Evolutionary conservation across 2,113 vertebrate species (phyloP).

Genomic region (Ciconia stormi): DNA sequence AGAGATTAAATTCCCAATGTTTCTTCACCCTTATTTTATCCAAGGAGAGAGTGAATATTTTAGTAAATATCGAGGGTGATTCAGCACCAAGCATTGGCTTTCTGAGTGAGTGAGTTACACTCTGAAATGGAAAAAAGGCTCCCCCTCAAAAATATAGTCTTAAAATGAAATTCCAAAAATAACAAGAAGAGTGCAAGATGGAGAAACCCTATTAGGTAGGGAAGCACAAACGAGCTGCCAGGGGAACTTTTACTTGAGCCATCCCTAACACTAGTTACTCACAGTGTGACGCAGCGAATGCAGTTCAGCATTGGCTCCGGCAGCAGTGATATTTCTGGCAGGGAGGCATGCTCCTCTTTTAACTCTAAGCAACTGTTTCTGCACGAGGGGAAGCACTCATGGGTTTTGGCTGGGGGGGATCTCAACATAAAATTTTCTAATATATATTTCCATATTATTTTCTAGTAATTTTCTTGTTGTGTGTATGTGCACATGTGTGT

Average conservation of each 20-base stretch:
- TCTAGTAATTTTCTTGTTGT: neutral
- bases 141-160: neutral
- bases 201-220: neutral
- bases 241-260: neutral
- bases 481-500: rapidly evolving
- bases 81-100: neutral
- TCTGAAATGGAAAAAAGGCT: neutral
- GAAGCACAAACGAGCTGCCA: neutral
- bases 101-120: neutral
- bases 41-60: neutral
- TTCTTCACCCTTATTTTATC: neutral
- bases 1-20: neutral
- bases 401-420: neutral
- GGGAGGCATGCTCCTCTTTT: neutral
- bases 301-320: neutral
- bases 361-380: neutral
- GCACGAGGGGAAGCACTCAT: rapidly evolving
- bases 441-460: neutral
- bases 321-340: neutral
- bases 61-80: neutral
- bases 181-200: neutral
- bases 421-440: neutral
- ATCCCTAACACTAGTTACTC: neutral
- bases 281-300: rapidly evolving
- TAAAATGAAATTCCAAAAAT: neutral